A percentile compares a stretch with the other conserved stretches of the same genome.
Evolutionary conservation across 2,797 vertebrate species (phyloP).

Genomic region (Cynopterus sphinx): DNA sequence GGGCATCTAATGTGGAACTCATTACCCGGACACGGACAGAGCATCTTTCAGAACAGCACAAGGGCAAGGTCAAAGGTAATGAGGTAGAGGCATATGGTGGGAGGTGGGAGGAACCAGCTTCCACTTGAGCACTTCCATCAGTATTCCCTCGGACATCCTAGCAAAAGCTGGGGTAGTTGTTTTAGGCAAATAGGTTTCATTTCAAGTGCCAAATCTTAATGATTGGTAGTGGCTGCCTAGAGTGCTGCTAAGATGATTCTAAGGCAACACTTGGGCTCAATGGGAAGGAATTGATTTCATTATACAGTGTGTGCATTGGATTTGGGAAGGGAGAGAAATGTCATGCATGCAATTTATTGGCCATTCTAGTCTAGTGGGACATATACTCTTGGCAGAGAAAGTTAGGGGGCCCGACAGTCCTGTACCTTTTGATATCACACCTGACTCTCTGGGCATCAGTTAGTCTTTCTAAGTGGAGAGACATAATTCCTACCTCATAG

Average conservation of each 20-base stretch:
- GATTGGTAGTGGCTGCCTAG: neutral
- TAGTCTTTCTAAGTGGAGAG: neutral
- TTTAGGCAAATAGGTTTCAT: neutral
- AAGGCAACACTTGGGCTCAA: neutral
- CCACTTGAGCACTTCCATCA: neutral
- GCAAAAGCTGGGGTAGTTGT: neutral
- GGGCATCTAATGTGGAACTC: slow-evolving; percentile 97
- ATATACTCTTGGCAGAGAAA: neutral
- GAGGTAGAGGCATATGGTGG: neutral
- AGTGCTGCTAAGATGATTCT: neutral
- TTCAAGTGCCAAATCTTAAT: neutral
- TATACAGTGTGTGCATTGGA: neutral
- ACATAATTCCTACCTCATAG: neutral
- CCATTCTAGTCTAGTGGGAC: neutral
- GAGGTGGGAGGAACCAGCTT: neutral
- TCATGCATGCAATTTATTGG: neutral
- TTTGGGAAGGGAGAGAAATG: neutral
- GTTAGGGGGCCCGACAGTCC: neutral
- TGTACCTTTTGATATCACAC: neutral
- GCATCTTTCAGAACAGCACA: slow-evolving; percentile 97
- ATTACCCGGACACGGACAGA: slow-evolving; percentile 97
- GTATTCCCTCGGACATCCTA: neutral
- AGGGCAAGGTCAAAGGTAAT: slow-evolving; percentile 95
- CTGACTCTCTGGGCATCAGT: neutral
- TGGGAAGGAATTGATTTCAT: neutral